Conservation (phyloP, 2,888 invertebrate genomes). For the Aleiodes alternator region DNA sequence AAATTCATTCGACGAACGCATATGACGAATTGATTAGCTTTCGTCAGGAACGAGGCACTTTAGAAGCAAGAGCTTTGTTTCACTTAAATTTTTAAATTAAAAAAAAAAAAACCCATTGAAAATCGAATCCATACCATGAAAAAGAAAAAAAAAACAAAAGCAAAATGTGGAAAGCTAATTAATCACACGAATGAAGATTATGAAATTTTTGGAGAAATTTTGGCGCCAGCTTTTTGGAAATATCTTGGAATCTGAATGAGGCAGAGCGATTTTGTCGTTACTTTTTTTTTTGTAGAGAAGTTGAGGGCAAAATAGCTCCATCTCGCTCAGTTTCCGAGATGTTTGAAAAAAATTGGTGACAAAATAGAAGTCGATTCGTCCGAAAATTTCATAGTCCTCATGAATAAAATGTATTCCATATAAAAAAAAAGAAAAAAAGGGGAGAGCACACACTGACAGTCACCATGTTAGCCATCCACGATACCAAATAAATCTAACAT, state of each 20-base stretch:
- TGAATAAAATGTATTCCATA: conserved; percentile 30
- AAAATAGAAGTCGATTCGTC: too few relatives aligned
- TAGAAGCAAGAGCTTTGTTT: conserved; percentile 54
- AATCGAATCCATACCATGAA: conserved; percentile 37
- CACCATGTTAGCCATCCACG: conserved; percentile 73
- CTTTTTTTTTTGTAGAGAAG: too few relatives aligned
- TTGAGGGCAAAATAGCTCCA: too few relatives aligned
- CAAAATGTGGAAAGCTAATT: conserved; percentile 26
- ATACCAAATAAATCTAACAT: conserved; percentile 69
- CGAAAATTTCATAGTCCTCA: not conserved
- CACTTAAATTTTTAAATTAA: conserved; percentile 16
- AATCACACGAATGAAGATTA: not conserved
- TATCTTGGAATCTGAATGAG: too few relatives aligned
- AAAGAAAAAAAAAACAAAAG: not conserved
- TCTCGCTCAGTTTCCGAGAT: too few relatives aligned
- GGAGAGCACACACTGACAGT: conserved; percentile 57
- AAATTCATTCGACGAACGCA: conserved; percentile 51
- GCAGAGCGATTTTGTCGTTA: too few relatives aligned
- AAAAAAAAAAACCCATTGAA: conserved; percentile 24
- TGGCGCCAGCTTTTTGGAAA: too few relatives aligned
- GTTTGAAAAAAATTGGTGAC: too few relatives aligned
- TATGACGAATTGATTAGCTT: conserved; percentile 64
- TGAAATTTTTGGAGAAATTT: too few relatives aligned
- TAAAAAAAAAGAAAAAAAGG: conserved; percentile 39
- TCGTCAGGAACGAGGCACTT: conserved; percentile 62